phyloP scores from a whole-genome alignment of 2,113 vertebrate species.

The Solea senegalensis region DNA sequence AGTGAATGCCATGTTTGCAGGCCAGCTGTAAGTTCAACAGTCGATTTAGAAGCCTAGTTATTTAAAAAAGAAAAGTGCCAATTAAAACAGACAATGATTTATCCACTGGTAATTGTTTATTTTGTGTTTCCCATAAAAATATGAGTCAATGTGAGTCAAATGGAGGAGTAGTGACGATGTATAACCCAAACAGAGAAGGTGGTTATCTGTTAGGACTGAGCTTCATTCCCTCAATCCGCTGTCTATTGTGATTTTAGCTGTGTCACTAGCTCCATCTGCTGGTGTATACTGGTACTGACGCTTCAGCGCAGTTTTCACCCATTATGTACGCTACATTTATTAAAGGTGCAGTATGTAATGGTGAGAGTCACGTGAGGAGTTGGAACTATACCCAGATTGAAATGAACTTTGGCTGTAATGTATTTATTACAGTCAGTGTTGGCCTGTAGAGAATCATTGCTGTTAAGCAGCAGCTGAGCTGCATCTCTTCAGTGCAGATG shows the following conservation, averaged over 20 bases:
- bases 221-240: background rate
- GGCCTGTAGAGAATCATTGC: background rate
- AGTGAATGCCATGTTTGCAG: background rate
- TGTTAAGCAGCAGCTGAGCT: background rate
- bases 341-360: too few species aligned
- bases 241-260: constrained; percentile 4
- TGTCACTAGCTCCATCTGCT: constrained; percentile 44
- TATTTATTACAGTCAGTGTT: background rate
- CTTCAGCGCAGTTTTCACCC: too few species aligned
- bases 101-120: background rate
- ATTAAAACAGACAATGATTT: background rate
- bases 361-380: too few species aligned
- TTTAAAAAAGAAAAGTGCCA: background rate
- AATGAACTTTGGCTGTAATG: constrained; percentile 20
- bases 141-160: background rate
- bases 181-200: constrained; percentile 12
- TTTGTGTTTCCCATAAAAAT: background rate
- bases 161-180: background rate
- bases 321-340: too few species aligned
- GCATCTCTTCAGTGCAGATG: background rate
- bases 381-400: background rate
- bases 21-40: background rate
- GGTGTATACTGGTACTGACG: constrained; percentile 7
- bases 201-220: constrained; percentile 32
- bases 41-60: background rate